Evolutionary conservation across 2,113 vertebrate species (phyloP).

Genomic region (Scomber japonicus): DNA sequence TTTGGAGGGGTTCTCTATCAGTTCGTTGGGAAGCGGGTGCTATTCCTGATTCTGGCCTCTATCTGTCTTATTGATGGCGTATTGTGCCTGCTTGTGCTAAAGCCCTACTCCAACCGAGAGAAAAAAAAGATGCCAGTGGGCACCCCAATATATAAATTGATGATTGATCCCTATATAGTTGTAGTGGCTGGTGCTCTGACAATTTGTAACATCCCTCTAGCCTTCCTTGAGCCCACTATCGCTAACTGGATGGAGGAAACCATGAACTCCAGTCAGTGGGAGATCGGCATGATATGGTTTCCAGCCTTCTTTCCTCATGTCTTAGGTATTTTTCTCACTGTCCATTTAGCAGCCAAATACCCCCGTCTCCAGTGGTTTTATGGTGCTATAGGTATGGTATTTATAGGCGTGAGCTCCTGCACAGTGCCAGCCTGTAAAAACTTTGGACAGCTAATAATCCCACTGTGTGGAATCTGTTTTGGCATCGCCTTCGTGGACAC

Average conservation of each 20-base stretch:
- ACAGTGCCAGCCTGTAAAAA: constrained; percentile 93
- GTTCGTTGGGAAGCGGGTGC: constrained; percentile 90
- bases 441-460: constrained; percentile 92
- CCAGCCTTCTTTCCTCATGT: constrained; percentile 97
- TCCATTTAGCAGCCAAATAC: constrained; percentile 91
- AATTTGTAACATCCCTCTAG: constrained; percentile 96
- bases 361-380: constrained; percentile 98
- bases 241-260: constrained; percentile 95
- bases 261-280: constrained; percentile 93
- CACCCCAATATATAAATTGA: constrained; percentile 94
- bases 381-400: constrained; percentile 94
- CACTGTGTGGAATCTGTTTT: constrained; percentile 96
- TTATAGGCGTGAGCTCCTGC: constrained; percentile 96
- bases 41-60: constrained; percentile 92
- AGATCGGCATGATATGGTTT: constrained; percentile 96
- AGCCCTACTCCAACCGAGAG: constrained; percentile 88
- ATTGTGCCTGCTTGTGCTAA: constrained; percentile 89
- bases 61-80: constrained; percentile 91
- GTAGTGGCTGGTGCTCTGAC: constrained; percentile 96
- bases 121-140: constrained; percentile 95
- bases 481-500: constrained; percentile 98
- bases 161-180: constrained; percentile 96
- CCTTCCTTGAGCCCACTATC: constrained; percentile 97
- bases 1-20: constrained; percentile 94
- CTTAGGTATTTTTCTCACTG: constrained; percentile 93